These are phyloP conservation scores for Acholoe squamosa DNA, from an alignment of 2,888 invertebrate species.

Conservation along the genomic window DNA sequence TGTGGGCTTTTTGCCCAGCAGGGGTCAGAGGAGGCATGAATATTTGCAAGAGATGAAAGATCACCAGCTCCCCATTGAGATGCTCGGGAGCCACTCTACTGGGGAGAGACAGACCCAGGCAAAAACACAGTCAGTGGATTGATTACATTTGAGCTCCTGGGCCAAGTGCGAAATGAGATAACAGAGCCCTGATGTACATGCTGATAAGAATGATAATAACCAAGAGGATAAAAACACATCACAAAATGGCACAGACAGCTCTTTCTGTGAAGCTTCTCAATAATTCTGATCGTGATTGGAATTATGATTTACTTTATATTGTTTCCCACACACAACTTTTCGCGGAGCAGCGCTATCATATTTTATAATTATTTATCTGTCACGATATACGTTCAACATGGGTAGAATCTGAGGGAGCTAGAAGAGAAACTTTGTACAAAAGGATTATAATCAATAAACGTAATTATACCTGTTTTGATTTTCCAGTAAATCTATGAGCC, in stretches of 20 bases:
- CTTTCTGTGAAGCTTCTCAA: not conserved
- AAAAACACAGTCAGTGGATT: not conserved
- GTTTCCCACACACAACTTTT: too few species aligned
- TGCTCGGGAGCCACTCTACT: not conserved
- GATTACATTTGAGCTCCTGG: conserved; percentile 21
- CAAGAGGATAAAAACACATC: not conserved
- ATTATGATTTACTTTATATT: not conserved
- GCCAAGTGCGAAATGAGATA: conserved; percentile 22
- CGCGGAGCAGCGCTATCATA: too few species aligned
- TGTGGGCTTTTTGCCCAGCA: not conserved
- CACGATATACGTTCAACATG: too few species aligned
- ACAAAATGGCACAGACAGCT: not conserved
- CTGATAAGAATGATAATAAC: not conserved
- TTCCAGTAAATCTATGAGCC: too few species aligned
- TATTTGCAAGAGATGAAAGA: not conserved
- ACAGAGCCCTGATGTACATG: not conserved
- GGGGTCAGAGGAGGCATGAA: conserved; percentile 11
- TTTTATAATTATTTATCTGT: too few species aligned
- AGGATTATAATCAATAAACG: too few species aligned
- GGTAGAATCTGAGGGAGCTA: too few species aligned
- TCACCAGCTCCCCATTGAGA: not conserved
- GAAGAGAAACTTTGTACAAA: too few species aligned
- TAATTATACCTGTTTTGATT: too few species aligned
- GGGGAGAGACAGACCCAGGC: not conserved
- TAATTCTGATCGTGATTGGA: conserved; percentile 5